Base-by-base conservation (phyloP, 2,113 vertebrate species). In the Callocephalon fimbriatum region DNA sequence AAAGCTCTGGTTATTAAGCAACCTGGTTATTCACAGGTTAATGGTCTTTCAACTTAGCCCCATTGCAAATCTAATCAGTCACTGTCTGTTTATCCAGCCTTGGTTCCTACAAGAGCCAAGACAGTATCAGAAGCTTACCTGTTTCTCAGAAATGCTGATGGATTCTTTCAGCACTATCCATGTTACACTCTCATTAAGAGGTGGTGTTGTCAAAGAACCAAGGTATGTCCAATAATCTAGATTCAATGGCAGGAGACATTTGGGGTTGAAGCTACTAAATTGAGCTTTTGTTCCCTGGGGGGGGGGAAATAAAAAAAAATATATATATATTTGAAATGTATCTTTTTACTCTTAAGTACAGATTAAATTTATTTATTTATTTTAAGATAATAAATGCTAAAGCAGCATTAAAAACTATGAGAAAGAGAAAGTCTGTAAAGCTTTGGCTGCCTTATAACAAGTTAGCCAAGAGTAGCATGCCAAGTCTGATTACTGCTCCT, bases 181-280 rank as follows among this genome's bases (percentile, higher is more conserved):
- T 15, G 96, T 99, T 65, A 99, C 99, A 2, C 99, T 99, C 97
- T 99, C 99, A 4, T 98, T 97, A 37, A 99, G 98, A 0, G 99
- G 99, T 11, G 99, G 99, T 0, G 99, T 99, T 48, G 99, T 99
- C 97, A 99, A 95, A 23, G 99, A 99, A 37, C 99, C 99, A 0
- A 98, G 98, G 93, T 99, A 99, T 6, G 99, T 99, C 99, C 99
- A 99, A 87, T 98, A 99, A 94, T 99, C 98, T 73, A 99, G 97
- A 96, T 95, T 99, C 86, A 97, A 96, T n/a, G 99, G 99, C 94
- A 99, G 98, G 51, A 99, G 99, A 96, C 99, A 99, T 96, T 98
- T 99, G 14, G 99, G 99, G 91, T 99, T 99, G 98, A 99, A 99
- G 95, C 97, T 98, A 96, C 98, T 98, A 95, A 99, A 99, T 63